Evolutionary conservation across 2,888 invertebrate species (phyloP), one percentile per base, ranked within the genome.

Genomic region (Sacculina carcini): DNA sequence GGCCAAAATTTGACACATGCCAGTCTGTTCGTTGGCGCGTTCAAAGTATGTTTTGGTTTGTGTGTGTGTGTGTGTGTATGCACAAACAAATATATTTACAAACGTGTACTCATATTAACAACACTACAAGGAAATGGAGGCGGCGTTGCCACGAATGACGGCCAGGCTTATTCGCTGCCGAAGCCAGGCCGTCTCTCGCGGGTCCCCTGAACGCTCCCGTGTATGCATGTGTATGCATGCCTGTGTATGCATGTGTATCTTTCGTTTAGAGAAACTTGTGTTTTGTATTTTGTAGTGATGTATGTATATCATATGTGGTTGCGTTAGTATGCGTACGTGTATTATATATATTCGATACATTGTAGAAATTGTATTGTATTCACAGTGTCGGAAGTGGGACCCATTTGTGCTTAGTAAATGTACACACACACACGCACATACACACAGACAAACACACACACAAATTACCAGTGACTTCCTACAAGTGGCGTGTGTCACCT

Each of bases 31-130:
- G 23, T 23, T n/a, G 28, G 28, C 28, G 6, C 7, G 24, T n/a
- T 23, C 14, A 12, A 14, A 24, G 14, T 46, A 12, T 48, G 24
- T 48, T 36, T 48, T 36, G 34, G 24, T 48, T 36, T 48, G 24
- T 48, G 38, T 48, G 38, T 48, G 38, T 48, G 38, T 48, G 38
- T 34, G 38, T 48, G 38, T 48, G 34, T 50, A 50, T 50, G 34
- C 39, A 36, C 51, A 50, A 51, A 50, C 34, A 51, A 51, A 49
- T 51, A 52, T 50, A 31, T 50, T 32, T 50, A 31, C 36, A 31
- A 31, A 52, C 4, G 21, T 49, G 21, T 49, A 39, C 38, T 19
- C 38, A 39, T 49, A 42, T 49, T 19, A 36, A 39, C 38, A 39
- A 36, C 16, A 36, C 16, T 42, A 50, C 39, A 39, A 38, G 39